Evolutionary conservation across 2,797 vertebrate genomes (phyloP).

Genomic region (Alca torda): DNA sequence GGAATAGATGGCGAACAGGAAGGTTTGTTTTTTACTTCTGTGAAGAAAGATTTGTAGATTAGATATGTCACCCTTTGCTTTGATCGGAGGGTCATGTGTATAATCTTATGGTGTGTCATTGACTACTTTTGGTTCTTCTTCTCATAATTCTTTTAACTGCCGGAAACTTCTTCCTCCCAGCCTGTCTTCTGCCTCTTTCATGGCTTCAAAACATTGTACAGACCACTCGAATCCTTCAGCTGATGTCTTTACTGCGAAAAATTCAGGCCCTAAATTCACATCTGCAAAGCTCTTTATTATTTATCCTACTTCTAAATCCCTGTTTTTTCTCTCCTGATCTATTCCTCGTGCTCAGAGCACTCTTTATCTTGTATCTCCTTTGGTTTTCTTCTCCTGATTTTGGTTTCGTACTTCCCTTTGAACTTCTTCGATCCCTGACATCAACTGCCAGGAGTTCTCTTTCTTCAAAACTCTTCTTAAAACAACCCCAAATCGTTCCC

Average conservation of each 20-base stretch:
- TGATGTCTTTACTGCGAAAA: neutral
- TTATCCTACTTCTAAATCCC: conserved; percentile 21
- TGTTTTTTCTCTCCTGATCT: neutral
- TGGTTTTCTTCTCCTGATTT: conserved; percentile 2
- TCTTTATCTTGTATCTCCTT: conserved; percentile 36
- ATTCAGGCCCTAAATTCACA: neutral
- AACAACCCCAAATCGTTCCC: neutral
- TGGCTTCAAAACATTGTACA: neutral
- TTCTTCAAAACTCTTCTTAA: neutral
- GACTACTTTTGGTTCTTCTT: neutral
- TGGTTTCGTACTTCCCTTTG: conserved; percentile 29
- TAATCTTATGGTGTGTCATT: neutral
- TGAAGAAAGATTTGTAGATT: neutral
- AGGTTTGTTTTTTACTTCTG: neutral
- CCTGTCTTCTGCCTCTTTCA: neutral
- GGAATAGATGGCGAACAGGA: neutral
- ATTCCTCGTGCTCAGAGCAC: neutral
- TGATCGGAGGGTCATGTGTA: neutral
- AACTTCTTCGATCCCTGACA: neutral
- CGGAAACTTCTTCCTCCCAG: neutral
- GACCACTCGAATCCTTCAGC: neutral
- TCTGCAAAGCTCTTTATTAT: conserved; percentile 10
- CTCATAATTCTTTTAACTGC: neutral
- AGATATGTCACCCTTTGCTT: neutral
- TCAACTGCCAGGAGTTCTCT: neutral